Percentiles rank a stretch among this genome's conserved stretches.
These are phyloP conservation scores for Gerris lacustris DNA, from an alignment of 2,888 invertebrate species.

Conservation along the genomic window DNA sequence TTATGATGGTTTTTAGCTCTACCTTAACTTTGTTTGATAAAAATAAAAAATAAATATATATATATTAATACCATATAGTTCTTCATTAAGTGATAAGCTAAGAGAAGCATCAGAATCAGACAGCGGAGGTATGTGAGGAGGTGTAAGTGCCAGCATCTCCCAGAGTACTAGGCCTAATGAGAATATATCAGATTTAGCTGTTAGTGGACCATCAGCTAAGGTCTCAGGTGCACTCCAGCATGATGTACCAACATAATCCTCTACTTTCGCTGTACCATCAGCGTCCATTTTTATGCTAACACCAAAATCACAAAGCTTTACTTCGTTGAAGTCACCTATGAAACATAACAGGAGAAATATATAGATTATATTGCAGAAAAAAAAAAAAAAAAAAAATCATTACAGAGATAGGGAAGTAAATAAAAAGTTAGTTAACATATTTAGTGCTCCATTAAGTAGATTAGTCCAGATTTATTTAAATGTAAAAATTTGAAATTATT, in stretches of 20 bases:
- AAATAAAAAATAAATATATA: no score
- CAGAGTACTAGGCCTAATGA: slow-evolving; percentile 64
- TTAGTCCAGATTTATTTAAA: no score
- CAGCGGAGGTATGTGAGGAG: slow-evolving; percentile 39
- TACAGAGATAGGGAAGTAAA: no score
- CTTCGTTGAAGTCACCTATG: slow-evolving; percentile 51
- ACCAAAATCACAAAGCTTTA: slow-evolving; percentile 76
- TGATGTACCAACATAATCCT: slow-evolving; percentile 58
- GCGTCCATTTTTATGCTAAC: slow-evolving; percentile 59
- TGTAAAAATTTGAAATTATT: no score
- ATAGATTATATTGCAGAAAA: neutral
- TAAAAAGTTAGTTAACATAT: no score
- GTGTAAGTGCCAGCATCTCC: slow-evolving; percentile 64
- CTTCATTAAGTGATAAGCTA: neutral
- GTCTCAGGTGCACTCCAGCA: slow-evolving; percentile 73
- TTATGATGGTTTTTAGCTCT: no score
- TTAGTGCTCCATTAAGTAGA: no score
- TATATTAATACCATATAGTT: neutral
- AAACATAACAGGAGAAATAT: neutral
- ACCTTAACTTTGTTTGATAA: no score
- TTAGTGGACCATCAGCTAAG: slow-evolving; percentile 45
- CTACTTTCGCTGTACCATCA: slow-evolving; percentile 45
- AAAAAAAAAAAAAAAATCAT: no score
- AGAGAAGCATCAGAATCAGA: neutral
- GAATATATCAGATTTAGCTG: slow-evolving; percentile 65